Evolutionary conservation across 2,888 invertebrate genomes (phyloP), one percentile per base, ranked within the genome.

Genomic region (Eupithecia subfuscata): DNA sequence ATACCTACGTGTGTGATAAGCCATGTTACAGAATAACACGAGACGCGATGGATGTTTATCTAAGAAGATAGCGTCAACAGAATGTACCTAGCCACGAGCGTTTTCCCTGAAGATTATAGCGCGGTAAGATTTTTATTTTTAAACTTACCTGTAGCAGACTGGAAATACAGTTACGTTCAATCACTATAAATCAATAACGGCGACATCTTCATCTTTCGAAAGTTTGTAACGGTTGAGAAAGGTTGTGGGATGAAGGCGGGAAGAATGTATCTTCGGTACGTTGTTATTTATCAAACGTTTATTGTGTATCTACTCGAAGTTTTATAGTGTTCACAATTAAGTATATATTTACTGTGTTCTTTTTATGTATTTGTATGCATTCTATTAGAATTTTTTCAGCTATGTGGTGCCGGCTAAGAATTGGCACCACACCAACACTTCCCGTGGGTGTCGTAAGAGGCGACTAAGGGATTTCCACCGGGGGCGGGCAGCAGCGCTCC

Each of bases 1-100:
- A 37, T 12, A n/a, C n/a, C n/a, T n/a, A 67, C 18, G 67, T 74
- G 34, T 67, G n/a, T 25, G 45, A 69, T 71, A 74, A 71, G 69
- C 67, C 45, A 70, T 77, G 73, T 71, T 69, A 71, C 56, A 76
- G 72, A 71, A 74, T 60, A 74, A 68, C 65, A 45, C 60, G 52
- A 73, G 64, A 67, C 70, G 74, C 64, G 76, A 63, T 76, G 70
- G 69, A 79, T 81, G 79, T 79, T 79, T 79, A 80, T 80, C 79
- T 75, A 69, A 64, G 74, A 71, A 72, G 75, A 77, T 79, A 78
- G 70, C 70, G 72, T 80, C 74, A 78, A 77, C 77, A 80, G 70
- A 72, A 73, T 71, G 34, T 65, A 65, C 30, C 64, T 63, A 30
- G 37, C 78, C 73, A 70, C 76, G 69, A 77, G 75, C 71, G 69